Evolutionary conservation across 2,113 vertebrate species (phyloP).

Genomic region (Dromaius novaehollandiae): DNA sequence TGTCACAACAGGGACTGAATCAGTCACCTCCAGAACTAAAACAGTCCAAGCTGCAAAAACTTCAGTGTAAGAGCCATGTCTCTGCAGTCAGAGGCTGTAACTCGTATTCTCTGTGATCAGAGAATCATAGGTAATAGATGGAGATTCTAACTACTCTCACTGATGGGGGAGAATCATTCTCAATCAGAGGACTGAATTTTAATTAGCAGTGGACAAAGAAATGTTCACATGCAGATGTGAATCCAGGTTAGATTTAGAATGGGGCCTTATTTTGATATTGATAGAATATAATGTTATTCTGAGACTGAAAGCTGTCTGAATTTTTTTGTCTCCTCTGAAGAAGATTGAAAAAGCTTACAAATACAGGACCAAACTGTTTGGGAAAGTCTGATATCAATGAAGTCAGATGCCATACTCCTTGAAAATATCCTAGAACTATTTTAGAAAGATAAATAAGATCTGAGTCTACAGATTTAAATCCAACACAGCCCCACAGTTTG

Average conservation of each 20-base stretch:
- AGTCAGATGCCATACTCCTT: neutral
- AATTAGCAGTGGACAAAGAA: neutral
- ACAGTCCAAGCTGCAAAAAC: neutral
- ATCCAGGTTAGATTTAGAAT: neutral
- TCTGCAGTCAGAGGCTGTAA: neutral
- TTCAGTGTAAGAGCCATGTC: neutral
- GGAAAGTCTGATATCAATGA: neutral
- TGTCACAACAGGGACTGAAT: neutral
- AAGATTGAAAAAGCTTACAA: neutral
- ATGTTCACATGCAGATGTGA: neutral
- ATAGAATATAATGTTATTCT: neutral
- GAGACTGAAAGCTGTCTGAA: neutral
- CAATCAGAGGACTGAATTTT: neutral
- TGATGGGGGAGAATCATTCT: neutral
- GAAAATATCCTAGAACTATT: neutral
- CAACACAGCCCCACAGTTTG: neutral
- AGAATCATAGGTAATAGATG: neutral
- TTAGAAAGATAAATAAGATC: neutral
- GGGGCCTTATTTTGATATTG: neutral
- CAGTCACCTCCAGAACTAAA: neutral
- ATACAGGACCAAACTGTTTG: neutral
- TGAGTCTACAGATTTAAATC: neutral
- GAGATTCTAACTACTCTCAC: neutral
- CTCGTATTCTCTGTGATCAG: too few relatives aligned
- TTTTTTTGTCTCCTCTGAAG: neutral